A percentile compares a stretch with the other conserved stretches of the same genome.
phyloP scores from a whole-genome alignment of 1,140 invertebrate genomes.

The Drosophila lini region DNA sequence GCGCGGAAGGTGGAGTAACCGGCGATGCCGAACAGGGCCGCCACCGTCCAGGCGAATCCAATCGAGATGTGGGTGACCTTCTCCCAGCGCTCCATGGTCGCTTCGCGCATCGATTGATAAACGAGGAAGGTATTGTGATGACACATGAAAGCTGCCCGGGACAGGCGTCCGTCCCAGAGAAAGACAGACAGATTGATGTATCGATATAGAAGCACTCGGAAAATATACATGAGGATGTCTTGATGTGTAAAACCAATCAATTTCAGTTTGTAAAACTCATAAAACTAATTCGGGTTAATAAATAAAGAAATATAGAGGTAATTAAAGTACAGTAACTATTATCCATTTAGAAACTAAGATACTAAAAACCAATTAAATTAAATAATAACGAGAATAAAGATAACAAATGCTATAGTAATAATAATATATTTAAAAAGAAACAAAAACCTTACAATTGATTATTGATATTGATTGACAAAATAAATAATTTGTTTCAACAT shows the following conservation, averaged over 20 bases:
- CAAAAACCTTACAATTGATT: no score
- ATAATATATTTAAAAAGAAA: neutral
- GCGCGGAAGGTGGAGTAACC: constrained; percentile 94
- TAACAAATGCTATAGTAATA: neutral
- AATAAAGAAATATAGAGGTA: no score
- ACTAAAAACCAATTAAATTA: neutral
- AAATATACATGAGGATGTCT: neutral
- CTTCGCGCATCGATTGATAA: constrained; percentile 92
- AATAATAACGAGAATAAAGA: neutral
- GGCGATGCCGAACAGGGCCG: constrained; percentile 90
- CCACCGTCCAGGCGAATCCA: constrained; percentile 88
- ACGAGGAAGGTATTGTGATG: constrained; percentile 96
- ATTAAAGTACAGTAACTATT: neutral
- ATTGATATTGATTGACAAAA: no score
- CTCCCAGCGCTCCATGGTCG: constrained; percentile 92
- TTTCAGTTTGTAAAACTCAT: neutral
- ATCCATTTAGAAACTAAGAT: neutral
- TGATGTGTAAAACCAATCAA: neutral
- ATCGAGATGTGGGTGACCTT: constrained; percentile 93
- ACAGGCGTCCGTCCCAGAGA: constrained; percentile 16
- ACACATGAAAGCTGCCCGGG: constrained; percentile 92
- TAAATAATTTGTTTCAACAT: neutral
- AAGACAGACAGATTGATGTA: constrained; percentile 14
- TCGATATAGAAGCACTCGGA: constrained; percentile 18
- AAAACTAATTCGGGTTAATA: neutral